Evolutionary conservation across 2,888 invertebrate genomes (phyloP), one percentile per base, ranked within the genome.

Genomic region (Ommatoiulus sabulosus): DNA sequence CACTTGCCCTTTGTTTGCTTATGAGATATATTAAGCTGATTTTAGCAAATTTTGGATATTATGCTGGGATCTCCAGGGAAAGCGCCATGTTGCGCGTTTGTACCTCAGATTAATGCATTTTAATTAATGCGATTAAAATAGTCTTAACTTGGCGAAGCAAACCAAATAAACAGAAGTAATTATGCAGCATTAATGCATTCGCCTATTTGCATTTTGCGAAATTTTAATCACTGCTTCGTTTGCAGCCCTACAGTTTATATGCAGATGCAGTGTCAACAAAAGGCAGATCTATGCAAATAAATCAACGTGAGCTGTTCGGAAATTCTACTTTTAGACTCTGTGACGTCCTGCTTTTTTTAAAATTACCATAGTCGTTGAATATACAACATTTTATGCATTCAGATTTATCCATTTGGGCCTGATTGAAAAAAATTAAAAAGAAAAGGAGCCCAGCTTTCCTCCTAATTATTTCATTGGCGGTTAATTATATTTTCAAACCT

Each of bases 21-120:
- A 80, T 80, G 80, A 80, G 80, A 80, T 80, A 80, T 80, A 80
- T 80, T 80, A 80, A 80, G 80, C 80, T 35, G 80, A 80, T 80
- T 80, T 80, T 80, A 80, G 80, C 10, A 80, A 80, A 35, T 80
- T 80, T 80, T 80, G 35, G 80, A 80, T 80, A 80, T 80, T 80
- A 80, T 80, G 20, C 80, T 35, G 35, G 35, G 80, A 80, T 80
- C 80, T 20, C 80, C 80, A 80, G 80, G 80, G 80, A 80, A 80
- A 35, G 80, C 35, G 80, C 24, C 35, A 80, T 80, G 80, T 80
- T 80, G 80, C 80, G 35, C 80, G 80, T 35, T 80, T 17, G n/a
- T 52, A 52, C 52, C 52, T 35, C 80, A 24, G 80, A 80, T 80
- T 80, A 80, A 80, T 80, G 80, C 80, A 80, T 80, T 80, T 80